Evolutionary conservation across 2,797 vertebrate species (phyloP).

Genomic region (Diplodus sargus): DNA sequence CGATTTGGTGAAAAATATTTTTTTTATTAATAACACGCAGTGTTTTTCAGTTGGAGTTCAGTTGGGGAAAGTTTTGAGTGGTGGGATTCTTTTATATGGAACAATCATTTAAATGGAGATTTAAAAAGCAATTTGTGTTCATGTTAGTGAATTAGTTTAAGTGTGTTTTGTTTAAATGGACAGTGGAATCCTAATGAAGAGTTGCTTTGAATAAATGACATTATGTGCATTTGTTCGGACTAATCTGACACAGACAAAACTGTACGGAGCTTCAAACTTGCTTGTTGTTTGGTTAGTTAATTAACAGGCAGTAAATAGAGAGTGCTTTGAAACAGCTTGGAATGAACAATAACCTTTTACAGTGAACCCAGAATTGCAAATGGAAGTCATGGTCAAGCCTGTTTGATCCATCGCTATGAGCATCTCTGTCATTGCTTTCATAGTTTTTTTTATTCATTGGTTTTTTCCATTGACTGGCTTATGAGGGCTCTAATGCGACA

Average conservation of each 20-base stretch:
- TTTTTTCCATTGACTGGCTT: conserved; percentile 71
- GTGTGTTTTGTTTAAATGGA: conserved; percentile 71
- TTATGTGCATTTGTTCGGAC: conserved; percentile 72
- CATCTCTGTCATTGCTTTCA: conserved; percentile 76
- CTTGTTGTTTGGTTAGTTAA: conserved; percentile 76
- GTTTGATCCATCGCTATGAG: conserved; percentile 74
- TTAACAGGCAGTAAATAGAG: conserved; percentile 77
- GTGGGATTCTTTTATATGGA: conserved; percentile 24
- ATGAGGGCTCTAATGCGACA: conserved; percentile 76
- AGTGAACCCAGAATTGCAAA: conserved; percentile 78
- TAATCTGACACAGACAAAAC: conserved; percentile 72
- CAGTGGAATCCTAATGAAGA: conserved; percentile 66
- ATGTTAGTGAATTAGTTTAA: conserved; percentile 66
- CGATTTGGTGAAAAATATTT: conserved; percentile 17
- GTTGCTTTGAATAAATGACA: conserved; percentile 71
- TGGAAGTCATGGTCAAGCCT: conserved; percentile 72
- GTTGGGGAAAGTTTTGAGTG: conserved; percentile 20
- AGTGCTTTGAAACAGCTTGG: conserved; percentile 74
- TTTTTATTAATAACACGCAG: conserved; percentile 2
- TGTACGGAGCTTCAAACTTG: conserved; percentile 70
- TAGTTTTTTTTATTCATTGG: conserved; percentile 72
- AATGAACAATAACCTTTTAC: conserved; percentile 83
- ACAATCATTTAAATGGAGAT: conserved; percentile 54
- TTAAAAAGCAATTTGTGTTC: conserved; percentile 63
- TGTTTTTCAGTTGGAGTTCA: conserved; percentile 22